Conservation (phyloP, 2,113 vertebrate species). For the Plectropomus leopardus region DNA sequence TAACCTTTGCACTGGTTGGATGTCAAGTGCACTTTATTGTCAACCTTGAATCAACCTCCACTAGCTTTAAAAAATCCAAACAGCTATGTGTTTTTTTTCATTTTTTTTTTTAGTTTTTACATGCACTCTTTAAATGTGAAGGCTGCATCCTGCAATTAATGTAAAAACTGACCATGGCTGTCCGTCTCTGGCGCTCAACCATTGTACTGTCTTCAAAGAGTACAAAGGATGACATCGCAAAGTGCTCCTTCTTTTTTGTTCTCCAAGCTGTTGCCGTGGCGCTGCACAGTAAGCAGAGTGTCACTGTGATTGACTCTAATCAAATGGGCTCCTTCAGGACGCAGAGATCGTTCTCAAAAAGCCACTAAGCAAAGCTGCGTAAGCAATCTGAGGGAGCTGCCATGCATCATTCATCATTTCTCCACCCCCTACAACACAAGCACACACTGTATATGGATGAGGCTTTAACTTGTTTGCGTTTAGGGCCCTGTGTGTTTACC, state of each 20-base stretch:
- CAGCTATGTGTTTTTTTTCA: neutral
- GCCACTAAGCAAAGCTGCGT: constrained; percentile 59
- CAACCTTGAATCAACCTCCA: constrained; percentile 63
- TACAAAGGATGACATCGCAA: constrained; percentile 51
- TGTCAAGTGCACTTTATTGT: constrained; percentile 74
- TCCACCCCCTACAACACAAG: constrained; percentile 2
- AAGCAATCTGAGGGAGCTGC: constrained; percentile 64
- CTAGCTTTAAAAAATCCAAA: constrained; percentile 49
- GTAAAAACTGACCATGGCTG: constrained; percentile 39
- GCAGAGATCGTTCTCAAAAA: constrained; percentile 45
- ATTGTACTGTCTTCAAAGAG: constrained; percentile 52
- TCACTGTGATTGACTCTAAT: constrained; percentile 79
- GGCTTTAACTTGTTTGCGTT: constrained; percentile 63
- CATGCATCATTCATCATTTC: constrained; percentile 67
- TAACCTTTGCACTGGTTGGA: constrained; percentile 69
- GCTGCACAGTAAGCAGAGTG: constrained; percentile 69
- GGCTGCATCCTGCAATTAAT: constrained; percentile 7
- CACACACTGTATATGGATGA: constrained; percentile 43
- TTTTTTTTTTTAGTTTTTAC: neutral
- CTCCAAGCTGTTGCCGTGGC: constrained; percentile 27
- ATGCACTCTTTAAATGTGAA: constrained; percentile 24
- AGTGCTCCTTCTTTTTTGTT: constrained; percentile 58
- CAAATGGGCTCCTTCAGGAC: constrained; percentile 68
- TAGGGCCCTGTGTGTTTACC: constrained; percentile 60
- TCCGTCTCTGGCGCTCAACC: constrained; percentile 30